Conservation (phyloP, 2,888 invertebrate genomes). For the Pyrgus malvae region DNA sequence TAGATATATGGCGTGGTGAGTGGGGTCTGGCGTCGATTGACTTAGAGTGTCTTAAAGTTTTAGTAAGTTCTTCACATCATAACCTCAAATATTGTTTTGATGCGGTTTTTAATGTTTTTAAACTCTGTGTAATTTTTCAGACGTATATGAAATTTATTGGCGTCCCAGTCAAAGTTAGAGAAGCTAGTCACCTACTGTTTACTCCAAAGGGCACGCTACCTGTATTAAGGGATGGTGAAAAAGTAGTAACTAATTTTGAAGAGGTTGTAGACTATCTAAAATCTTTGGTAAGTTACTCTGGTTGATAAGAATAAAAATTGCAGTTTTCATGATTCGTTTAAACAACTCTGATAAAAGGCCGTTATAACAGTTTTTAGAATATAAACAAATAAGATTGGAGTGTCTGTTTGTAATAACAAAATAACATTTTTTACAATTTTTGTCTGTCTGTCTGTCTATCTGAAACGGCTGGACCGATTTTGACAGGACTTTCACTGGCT, state of each 20-base stretch:
- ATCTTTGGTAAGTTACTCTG: constrained; percentile 76
- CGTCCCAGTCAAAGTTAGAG: constrained; percentile 86
- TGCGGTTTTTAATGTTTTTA: constrained; percentile 43
- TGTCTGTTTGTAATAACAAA: no score
- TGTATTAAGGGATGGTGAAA: constrained; percentile 83
- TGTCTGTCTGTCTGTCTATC: no score
- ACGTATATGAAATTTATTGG: constrained; percentile 88
- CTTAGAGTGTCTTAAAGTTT: constrained; percentile 89
- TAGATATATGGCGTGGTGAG: constrained; percentile 93
- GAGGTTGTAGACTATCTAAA: constrained; percentile 87
- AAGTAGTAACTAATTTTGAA: constrained; percentile 83
- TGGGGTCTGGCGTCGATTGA: constrained; percentile 94
- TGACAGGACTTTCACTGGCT: no score
- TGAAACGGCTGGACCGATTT: no score
- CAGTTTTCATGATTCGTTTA: no score
- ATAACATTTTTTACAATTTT: no score
- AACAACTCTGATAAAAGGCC: no score
- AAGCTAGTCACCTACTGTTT: constrained; percentile 86
- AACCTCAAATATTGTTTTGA: constrained; percentile 43
- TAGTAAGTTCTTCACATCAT: constrained; percentile 81
- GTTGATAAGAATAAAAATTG: no score
- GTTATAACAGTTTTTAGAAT: no score
- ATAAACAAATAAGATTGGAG: no score
- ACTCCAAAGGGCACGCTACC: constrained; percentile 88
- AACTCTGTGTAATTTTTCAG: constrained; percentile 49